phyloP scores from a whole-genome alignment of 2,113 vertebrate genomes.

The Python bivittatus region DNA sequence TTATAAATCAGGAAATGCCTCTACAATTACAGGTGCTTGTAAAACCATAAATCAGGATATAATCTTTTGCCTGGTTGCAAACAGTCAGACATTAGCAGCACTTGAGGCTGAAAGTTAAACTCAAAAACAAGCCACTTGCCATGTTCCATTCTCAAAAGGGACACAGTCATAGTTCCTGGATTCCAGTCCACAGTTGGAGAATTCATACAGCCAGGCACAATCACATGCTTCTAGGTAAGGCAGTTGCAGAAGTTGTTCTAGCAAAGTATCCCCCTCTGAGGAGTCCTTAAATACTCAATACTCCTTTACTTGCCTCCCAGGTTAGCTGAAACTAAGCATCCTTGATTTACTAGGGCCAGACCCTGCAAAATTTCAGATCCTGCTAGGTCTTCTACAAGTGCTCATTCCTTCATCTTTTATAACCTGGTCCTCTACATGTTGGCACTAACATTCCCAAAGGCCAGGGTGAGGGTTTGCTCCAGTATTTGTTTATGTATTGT shows the following conservation, averaged over 20 bases:
- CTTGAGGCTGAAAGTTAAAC: not conserved
- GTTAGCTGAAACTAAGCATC: not conserved
- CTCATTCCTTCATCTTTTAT: no score
- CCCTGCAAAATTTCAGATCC: no score
- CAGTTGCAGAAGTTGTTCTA: not conserved
- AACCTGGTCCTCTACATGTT: no score
- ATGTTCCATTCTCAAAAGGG: not conserved
- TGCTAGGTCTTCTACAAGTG: no score
- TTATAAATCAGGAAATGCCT: not conserved
- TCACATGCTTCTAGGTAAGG: not conserved
- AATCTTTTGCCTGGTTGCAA: not conserved
- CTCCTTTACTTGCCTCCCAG: not conserved
- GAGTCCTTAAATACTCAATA: not conserved
- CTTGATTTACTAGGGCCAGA: no score
- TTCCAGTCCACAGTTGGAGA: not conserved
- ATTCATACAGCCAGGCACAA: not conserved
- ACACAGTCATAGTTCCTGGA: not conserved
- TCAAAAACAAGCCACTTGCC: not conserved
- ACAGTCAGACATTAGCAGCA: not conserved
- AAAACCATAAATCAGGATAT: not conserved
- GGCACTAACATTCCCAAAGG: not conserved
- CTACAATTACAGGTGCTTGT: not conserved
- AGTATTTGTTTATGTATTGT: not conserved
- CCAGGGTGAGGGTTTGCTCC: not conserved
- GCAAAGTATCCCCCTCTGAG: not conserved